phyloP scores from a whole-genome alignment of 2,797 vertebrate species.

The Myotis findleyi region DNA sequence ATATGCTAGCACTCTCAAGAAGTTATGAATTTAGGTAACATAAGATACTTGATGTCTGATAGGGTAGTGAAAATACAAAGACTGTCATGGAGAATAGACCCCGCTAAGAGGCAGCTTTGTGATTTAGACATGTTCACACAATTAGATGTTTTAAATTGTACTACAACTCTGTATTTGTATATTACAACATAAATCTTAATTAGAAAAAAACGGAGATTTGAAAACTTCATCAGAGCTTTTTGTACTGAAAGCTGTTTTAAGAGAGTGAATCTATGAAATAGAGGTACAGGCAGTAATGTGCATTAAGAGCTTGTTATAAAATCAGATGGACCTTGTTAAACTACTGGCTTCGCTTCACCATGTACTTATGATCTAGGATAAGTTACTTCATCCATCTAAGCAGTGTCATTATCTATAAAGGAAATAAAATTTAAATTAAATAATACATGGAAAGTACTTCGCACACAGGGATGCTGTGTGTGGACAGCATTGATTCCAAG shows the following conservation, averaged over 20 bases:
- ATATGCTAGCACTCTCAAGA: not conserved
- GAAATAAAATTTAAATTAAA: not conserved
- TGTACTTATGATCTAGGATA: not conserved
- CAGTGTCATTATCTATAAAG: not conserved
- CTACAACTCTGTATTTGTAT: not conserved
- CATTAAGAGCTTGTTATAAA: not conserved
- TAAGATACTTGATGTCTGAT: not conserved
- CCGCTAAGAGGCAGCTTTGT: slow-evolving; percentile 61
- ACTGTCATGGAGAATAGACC: not conserved
- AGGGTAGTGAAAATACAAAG: not conserved
- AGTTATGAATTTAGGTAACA: not conserved
- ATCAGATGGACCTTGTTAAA: not conserved
- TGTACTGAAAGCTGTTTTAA: not conserved
- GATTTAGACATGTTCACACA: not conserved
- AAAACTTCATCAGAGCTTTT: not conserved
- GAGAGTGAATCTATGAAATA: slow-evolving; percentile 1
- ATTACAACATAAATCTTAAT: not conserved
- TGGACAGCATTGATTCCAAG: not conserved
- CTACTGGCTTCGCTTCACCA: not conserved
- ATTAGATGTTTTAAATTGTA: not conserved
- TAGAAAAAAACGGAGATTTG: not conserved
- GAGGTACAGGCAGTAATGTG: not conserved
- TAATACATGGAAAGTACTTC: not conserved
- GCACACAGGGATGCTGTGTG: not conserved
- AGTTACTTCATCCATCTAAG: not conserved